These are phyloP conservation scores for Alauda arvensis DNA, from an alignment of 2,797 vertebrate genomes.

Conservation along the genomic window DNA sequence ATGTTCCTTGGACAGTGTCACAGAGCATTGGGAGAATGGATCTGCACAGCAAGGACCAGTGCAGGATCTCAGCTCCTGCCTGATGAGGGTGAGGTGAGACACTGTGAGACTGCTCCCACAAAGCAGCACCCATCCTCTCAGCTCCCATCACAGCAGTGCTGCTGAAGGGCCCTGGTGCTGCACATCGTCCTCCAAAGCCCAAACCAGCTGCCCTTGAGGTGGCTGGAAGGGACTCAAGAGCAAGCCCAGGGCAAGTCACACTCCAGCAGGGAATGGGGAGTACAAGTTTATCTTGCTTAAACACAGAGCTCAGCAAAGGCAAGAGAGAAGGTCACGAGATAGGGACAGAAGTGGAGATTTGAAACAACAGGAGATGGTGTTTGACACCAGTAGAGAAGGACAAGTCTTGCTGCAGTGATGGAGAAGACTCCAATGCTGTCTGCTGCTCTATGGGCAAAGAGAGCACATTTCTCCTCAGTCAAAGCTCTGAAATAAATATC, in stretches of 20 bases:
- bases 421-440: background rate
- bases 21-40: fast-evolving
- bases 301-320: background rate
- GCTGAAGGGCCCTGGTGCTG: background rate
- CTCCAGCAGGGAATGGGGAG: background rate
- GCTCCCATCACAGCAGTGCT: background rate
- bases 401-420: background rate
- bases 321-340: background rate
- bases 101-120: background rate
- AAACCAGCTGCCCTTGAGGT: background rate
- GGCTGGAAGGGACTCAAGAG: background rate
- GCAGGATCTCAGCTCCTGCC: background rate
- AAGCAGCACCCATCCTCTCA: background rate
- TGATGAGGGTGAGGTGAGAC: background rate
- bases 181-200: background rate
- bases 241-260: fast-evolving
- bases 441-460: background rate
- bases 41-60: fast-evolving
- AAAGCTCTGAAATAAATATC: background rate
- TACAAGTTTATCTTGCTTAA: background rate
- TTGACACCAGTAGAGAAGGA: background rate
- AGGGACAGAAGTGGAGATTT: background rate
- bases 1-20: background rate
- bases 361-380: background rate
- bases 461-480: background rate